These are phyloP conservation scores for Zenarchopterus dispar DNA, from an alignment of 2,797 vertebrate species.

Conservation along the genomic window DNA sequence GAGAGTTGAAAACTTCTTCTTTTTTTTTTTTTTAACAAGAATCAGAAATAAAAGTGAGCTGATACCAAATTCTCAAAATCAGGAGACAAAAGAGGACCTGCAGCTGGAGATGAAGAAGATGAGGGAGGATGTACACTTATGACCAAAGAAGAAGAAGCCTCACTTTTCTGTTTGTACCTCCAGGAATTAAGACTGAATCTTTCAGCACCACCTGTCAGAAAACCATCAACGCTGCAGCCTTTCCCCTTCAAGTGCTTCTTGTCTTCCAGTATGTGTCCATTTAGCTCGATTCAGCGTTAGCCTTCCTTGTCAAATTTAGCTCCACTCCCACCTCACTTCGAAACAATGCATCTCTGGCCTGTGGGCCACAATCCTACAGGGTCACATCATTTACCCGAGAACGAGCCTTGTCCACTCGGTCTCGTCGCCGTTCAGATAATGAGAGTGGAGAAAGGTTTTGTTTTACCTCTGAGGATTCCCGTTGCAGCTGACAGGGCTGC, in stretches of 20 bases:
- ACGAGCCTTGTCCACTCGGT: constrained; percentile 40
- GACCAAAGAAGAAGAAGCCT: too few relatives aligned
- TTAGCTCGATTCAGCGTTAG: constrained; percentile 46
- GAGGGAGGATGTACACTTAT: too few relatives aligned
- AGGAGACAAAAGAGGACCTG: too few relatives aligned
- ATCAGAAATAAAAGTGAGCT: too few relatives aligned
- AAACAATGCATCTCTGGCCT: constrained; percentile 67
- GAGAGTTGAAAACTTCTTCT: too few relatives aligned
- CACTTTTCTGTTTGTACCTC: too few relatives aligned
- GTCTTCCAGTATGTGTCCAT: constrained; percentile 35
- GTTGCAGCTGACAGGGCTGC: constrained; percentile 70
- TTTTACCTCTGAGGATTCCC: constrained; percentile 78
- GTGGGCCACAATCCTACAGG: constrained; percentile 61
- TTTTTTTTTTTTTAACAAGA: too few relatives aligned
- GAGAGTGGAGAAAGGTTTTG: constrained; percentile 77
- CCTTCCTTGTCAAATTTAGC: constrained; percentile 71
- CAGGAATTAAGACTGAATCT: too few relatives aligned
- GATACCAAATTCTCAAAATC: too few relatives aligned
- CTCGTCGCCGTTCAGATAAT: constrained; percentile 72
- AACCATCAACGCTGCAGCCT: not conserved
- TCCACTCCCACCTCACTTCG: constrained; percentile 47
- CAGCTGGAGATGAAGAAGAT: too few relatives aligned
- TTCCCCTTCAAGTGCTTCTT: not conserved
- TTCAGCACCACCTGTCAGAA: too few relatives aligned
- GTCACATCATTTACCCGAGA: constrained; percentile 65